A percentile compares a stretch with the other conserved stretches of the same genome.
Conservation (phyloP, 2,888 invertebrate genomes). For the Dryadula phaetusa region DNA sequence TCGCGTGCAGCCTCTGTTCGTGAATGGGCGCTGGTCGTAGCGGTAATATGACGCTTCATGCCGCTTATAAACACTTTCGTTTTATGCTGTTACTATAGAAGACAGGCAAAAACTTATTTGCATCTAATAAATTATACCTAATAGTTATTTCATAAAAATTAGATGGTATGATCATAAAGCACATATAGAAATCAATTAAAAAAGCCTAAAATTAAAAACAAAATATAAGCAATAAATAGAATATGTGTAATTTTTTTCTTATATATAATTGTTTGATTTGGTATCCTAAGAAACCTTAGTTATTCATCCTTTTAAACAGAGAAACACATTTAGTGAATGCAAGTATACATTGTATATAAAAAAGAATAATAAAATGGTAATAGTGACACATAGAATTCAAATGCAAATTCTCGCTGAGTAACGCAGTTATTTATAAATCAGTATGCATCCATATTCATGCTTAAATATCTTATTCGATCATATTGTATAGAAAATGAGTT, state of each 20-base stretch:
- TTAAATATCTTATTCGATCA: not conserved
- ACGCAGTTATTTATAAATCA: constrained; percentile 24
- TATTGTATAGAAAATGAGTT: not conserved
- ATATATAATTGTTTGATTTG: not conserved
- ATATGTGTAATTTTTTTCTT: not conserved
- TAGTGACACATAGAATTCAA: constrained; percentile 12
- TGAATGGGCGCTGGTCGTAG: constrained; percentile 49
- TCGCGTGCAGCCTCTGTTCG: constrained; percentile 51
- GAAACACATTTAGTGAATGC: not conserved
- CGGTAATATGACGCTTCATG: constrained; percentile 49
- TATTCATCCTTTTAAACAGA: not conserved
- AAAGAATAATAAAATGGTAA: not conserved
- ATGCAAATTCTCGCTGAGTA: constrained; percentile 19
- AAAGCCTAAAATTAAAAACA: no score
- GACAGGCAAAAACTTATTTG: not conserved
- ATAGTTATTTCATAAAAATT: not conserved
- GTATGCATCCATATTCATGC: not conserved
- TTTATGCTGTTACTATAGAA: constrained; percentile 1
- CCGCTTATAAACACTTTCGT: constrained; percentile 23
- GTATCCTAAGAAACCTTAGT: not conserved
- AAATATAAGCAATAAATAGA: no score
- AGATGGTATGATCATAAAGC: not conserved
- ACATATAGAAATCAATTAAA: not conserved
- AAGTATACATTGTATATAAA: constrained; percentile 9
- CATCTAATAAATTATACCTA: not conserved